Evolutionary conservation across 2,888 invertebrate genomes (phyloP), one percentile per base, ranked within the genome.

Genomic region (Myathropa florea): DNA sequence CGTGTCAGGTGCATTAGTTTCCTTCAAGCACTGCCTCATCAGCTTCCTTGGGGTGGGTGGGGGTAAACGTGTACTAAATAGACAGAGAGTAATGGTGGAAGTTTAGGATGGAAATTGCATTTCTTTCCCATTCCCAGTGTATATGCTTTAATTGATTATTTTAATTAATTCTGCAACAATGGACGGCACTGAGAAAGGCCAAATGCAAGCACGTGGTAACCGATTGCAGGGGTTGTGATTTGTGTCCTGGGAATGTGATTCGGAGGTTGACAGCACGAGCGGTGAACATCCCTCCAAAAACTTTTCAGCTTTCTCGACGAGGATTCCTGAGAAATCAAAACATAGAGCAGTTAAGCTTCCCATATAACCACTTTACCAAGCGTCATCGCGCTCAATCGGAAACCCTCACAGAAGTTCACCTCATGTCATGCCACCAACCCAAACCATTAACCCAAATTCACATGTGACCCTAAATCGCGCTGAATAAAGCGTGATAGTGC

Each of bases 1-100:
- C 59, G 76, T 65, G 46, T 60, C 76, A 76, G 76, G 30, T 46
- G 46, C 67, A 67, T 67, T 65, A 60, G 65, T 76, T 28, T 30
- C 12, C 39, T 67, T 76, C 57, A 39, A 57, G 57, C 26, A 36
- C 26, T 65, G n/a, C 57, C 23, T 18, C 28, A n/a, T 12, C 55
- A 55, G 21, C 12, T 33, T 2, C 7, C 3, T 9, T 12, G 33
- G n/a, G 39, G 4, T 39, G 39, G 3, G 55, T 4, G 3, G 21
- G 2, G 57, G 21, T 24, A 14, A 53, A 24, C 57, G 57, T 23
- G 14, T 23, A 53, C 53, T 53, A 53, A 68, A 36, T 10, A 18
- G 53, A 65, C 65, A 14, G 24, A 33, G 46, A 18, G 61, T 59
- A 59, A 46, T 59, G 60, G 61, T 39, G 39, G 10, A 71, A 60